phyloP scores from a whole-genome alignment of 2,113 vertebrate species.

The Lutjanus erythropterus region DNA sequence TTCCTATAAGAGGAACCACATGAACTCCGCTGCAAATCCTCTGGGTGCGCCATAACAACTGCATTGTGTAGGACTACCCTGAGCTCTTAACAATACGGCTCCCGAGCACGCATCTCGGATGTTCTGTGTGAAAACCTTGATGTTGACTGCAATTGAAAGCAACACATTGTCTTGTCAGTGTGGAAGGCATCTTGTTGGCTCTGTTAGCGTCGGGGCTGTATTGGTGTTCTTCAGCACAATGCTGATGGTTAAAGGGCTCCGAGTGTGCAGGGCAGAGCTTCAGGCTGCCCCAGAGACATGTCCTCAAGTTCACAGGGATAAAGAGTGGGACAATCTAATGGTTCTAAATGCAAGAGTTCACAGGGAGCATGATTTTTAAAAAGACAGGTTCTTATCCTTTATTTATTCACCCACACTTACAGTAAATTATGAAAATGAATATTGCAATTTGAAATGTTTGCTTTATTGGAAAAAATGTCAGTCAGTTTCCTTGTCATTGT shows the following conservation, averaged over 20 bases:
- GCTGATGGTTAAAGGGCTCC: conserved; percentile 28
- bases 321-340: neutral
- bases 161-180: conserved; percentile 60
- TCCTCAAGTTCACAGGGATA: conserved; percentile 44
- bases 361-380: neutral
- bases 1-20: conserved; percentile 66
- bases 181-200: conserved; percentile 48
- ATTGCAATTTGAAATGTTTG: too few relatives aligned
- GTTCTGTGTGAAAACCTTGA: conserved; percentile 64
- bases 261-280: conserved; percentile 15
- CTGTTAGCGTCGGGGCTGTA: conserved; percentile 14
- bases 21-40: conserved; percentile 74
- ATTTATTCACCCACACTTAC: neutral
- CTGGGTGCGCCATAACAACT: conserved; percentile 70
- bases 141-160: conserved; percentile 67
- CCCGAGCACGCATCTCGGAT: conserved; percentile 44
- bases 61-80: conserved; percentile 68
- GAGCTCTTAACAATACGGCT: conserved; percentile 68
- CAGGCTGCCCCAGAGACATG: conserved; percentile 39
- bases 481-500: neutral
- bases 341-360: neutral
- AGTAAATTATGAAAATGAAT: neutral
- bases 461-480: neutral
- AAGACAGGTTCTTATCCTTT: neutral
- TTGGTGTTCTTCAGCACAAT: conserved; percentile 34